phyloP scores from a whole-genome alignment of 2,888 invertebrate genomes.

The Polymixis flavicincta region DNA sequence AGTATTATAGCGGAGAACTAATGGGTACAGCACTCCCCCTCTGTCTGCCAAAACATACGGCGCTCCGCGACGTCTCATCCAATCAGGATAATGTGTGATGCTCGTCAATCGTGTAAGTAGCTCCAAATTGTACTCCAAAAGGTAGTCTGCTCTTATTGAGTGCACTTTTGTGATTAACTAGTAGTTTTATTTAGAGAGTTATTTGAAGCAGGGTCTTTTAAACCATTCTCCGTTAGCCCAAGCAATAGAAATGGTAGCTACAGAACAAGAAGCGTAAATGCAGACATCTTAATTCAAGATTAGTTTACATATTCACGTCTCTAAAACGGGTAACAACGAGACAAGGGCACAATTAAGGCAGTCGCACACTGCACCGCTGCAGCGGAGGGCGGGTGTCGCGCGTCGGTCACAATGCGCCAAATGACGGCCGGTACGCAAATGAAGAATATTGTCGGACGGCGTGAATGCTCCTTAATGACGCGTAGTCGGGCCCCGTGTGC shows the following conservation, averaged over 20 bases:
- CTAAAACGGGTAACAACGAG: conserved; percentile 71
- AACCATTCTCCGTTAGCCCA: neutral
- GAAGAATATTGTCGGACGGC: conserved; percentile 90
- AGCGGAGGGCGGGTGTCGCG: conserved; percentile 79
- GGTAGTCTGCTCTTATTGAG: conserved; percentile 45
- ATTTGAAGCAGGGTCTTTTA: conserved; percentile 4
- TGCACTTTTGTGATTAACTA: conserved; percentile 62
- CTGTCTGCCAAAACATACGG: conserved; percentile 56
- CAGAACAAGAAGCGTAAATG: conserved; percentile 47
- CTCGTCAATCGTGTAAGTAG: conserved; percentile 63
- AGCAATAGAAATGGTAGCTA: conserved; percentile 8
- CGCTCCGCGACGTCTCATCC: conserved; percentile 57
- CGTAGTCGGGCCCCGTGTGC: conserved; percentile 76
- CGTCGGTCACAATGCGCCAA: conserved; percentile 87
- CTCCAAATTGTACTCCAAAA: conserved; percentile 56
- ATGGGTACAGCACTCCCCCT: conserved; percentile 53
- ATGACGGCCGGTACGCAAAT: conserved; percentile 88
- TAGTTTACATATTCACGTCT: conserved; percentile 67
- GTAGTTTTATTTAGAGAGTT: conserved; percentile 13
- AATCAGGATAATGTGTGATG: conserved; percentile 65
- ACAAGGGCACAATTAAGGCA: conserved; percentile 89
- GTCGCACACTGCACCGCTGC: conserved; percentile 82
- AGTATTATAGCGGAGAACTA: conserved; percentile 51
- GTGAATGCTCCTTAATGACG: conserved; percentile 90
- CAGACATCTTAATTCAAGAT: conserved; percentile 66